phyloP scores from a whole-genome alignment of 2,797 vertebrate genomes.

The Hoplostethus atlanticus region DNA sequence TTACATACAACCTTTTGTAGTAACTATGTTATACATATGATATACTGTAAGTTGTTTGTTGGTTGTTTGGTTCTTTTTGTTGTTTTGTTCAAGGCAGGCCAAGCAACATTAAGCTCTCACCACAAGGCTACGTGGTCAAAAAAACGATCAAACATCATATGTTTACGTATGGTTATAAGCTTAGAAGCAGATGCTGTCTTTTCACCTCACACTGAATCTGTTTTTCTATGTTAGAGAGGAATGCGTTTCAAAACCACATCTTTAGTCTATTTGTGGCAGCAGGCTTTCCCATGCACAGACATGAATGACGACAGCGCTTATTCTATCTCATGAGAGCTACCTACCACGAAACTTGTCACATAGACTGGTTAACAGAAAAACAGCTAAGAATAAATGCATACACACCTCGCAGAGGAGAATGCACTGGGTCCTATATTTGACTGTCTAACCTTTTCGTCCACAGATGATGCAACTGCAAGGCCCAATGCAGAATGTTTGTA shows the following conservation, averaged over 20 bases:
- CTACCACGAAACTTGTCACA: background rate
- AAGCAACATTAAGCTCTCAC: no score
- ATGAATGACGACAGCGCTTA: background rate
- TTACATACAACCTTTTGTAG: background rate
- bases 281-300: background rate
- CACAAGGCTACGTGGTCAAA: background rate
- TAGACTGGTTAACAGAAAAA: background rate
- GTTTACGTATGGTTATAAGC: background rate
- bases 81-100: background rate
- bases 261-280: background rate
- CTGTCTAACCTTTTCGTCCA: constrained; percentile 17
- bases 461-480: constrained; percentile 29
- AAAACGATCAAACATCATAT: background rate
- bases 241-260: constrained; percentile 27
- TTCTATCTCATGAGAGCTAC: background rate
- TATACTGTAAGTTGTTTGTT: background rate
- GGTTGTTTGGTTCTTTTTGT: background rate
- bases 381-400: background rate
- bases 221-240: background rate
- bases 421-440: background rate
- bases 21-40: background rate
- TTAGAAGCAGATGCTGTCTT: background rate
- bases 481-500: accelerated
- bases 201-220: background rate
- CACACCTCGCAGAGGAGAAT: background rate